Conservation (phyloP, 2,888 invertebrate species). For the Aporophyla lueneburgensis region DNA sequence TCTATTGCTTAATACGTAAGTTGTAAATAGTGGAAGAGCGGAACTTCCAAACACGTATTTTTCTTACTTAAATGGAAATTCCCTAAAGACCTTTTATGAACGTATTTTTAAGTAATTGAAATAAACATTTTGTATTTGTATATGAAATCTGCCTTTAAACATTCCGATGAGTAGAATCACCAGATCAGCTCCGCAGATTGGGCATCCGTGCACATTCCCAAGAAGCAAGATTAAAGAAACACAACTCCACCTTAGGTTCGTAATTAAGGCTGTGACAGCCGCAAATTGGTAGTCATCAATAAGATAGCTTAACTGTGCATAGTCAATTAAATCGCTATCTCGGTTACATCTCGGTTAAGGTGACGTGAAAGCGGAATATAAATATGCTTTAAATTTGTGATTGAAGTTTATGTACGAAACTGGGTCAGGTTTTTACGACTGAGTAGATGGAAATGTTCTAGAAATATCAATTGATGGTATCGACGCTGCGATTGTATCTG, state of each 20-base stretch:
- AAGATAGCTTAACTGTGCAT: slow-evolving; percentile 67
- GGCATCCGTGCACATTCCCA: slow-evolving; percentile 36
- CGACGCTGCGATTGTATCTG: background rate
- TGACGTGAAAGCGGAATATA: slow-evolving; percentile 36
- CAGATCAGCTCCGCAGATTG: slow-evolving; percentile 34
- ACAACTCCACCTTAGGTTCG: slow-evolving; percentile 49
- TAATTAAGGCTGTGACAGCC: slow-evolving; percentile 63
- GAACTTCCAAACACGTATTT: too few species aligned
- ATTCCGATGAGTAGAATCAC: slow-evolving; percentile 10
- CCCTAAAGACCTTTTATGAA: too few species aligned
- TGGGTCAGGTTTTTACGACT: background rate
- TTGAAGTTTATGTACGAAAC: slow-evolving; percentile 7
- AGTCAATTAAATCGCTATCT: slow-evolving; percentile 72
- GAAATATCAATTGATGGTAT: background rate
- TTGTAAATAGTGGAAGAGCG: too few species aligned
- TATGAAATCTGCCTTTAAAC: slow-evolving; percentile 3
- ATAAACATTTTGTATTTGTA: too few species aligned
- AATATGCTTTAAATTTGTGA: slow-evolving; percentile 41
- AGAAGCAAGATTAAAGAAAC: slow-evolving; percentile 55
- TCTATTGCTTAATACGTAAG: too few species aligned
- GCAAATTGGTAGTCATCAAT: slow-evolving; percentile 72
- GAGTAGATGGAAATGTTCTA: background rate
- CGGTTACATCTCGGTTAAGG: slow-evolving; percentile 57
- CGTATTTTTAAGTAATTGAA: too few species aligned
- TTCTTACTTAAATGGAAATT: too few species aligned